A percentile compares a stretch with the other conserved stretches of the same genome.
Conservation (phyloP, 2,888 invertebrate genomes). For the Aleiodes leptofemur region DNA sequence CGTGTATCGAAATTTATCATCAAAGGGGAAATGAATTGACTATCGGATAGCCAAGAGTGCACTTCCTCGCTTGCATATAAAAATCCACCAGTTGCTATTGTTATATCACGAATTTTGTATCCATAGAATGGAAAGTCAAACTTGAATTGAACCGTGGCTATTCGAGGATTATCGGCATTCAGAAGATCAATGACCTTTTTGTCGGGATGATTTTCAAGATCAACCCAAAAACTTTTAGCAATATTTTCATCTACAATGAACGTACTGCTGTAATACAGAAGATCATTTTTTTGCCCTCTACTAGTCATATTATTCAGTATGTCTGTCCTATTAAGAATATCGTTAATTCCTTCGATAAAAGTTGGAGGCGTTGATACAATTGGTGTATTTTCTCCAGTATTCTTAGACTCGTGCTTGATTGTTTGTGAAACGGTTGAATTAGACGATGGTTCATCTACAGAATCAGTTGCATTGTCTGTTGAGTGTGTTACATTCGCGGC, state of each 20-base stretch:
- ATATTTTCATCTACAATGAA: conserved; percentile 79
- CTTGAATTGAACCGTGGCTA: conserved; percentile 89
- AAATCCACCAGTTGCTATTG: conserved; percentile 98
- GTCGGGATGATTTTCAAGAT: conserved; percentile 79
- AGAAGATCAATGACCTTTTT: conserved; percentile 83
- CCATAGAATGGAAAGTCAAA: conserved; percentile 99
- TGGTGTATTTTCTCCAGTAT: conserved; percentile 49
- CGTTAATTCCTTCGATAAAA: conserved; percentile 62
- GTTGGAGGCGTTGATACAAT: conserved; percentile 58
- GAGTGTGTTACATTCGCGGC: conserved; percentile 60
- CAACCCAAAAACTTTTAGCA: conserved; percentile 84
- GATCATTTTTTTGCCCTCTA: conserved; percentile 80
- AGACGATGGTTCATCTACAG: conserved; percentile 31
- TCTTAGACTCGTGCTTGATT: conserved; percentile 36
- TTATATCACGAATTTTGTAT: conserved; percentile 89
- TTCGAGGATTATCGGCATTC: conserved; percentile 89
- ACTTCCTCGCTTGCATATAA: conserved; percentile 96
- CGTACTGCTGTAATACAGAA: conserved; percentile 88
- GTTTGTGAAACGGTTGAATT: conserved; percentile 36
- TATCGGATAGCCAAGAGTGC: conserved; percentile 98
- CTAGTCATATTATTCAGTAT: conserved; percentile 76
- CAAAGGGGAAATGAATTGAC: conserved; percentile 98
- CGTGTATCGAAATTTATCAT: conserved; percentile 99
- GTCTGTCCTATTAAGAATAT: conserved; percentile 74
- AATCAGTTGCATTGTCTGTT: conserved; percentile 53